phyloP scores from a whole-genome alignment of 2,797 vertebrate species.

The Falco berigora region DNA sequence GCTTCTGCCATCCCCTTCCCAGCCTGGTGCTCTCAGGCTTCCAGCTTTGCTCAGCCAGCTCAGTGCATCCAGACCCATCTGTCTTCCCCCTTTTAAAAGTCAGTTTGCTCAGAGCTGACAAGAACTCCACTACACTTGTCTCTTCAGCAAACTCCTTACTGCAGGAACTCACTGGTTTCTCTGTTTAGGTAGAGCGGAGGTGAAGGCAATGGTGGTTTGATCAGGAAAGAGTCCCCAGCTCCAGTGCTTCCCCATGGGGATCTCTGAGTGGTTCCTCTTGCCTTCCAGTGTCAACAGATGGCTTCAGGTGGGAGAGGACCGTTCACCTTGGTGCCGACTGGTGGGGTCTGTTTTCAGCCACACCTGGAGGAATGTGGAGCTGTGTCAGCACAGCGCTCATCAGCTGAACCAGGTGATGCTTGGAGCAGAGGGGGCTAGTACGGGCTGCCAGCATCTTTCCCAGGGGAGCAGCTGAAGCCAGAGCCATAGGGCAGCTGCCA shows the following conservation, averaged over 20 bases:
- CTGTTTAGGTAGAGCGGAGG: neutral
- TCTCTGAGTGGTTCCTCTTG: neutral
- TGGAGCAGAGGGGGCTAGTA: neutral
- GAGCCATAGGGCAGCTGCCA: neutral
- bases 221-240: neutral
- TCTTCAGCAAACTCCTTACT: neutral
- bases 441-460: neutral
- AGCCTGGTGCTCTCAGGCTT: neutral
- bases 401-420: neutral
- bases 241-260: fast-evolving
- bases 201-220: neutral
- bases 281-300: neutral
- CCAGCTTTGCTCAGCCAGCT: neutral
- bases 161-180: neutral
- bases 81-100: fast-evolving
- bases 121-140: no score
- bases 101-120: neutral
- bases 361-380: neutral
- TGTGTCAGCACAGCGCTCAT: fast-evolving
- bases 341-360: neutral
- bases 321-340: neutral
- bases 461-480: neutral
- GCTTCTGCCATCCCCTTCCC: neutral
- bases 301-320: neutral
- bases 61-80: neutral